Conservation (phyloP, 2,888 invertebrate species). For the Torymus auratus region DNA sequence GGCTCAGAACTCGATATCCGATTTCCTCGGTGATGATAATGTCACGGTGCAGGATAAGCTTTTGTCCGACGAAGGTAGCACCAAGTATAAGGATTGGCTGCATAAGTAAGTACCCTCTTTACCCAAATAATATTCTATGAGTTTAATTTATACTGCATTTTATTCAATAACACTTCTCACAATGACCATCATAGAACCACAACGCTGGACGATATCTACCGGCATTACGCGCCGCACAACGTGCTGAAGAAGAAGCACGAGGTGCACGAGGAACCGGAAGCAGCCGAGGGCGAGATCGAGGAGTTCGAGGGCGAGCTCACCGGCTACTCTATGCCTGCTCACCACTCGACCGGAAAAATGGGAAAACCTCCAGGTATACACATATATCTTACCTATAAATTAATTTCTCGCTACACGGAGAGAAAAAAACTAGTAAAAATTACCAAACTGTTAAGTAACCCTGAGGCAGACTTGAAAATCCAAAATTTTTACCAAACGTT, state of each 20-base stretch:
- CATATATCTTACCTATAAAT: too few species aligned
- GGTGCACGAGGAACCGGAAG: conserved; percentile 71
- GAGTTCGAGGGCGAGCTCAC: conserved; percentile 82
- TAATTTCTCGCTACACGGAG: too few species aligned
- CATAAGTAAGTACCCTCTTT: conserved; percentile 79
- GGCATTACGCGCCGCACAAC: conserved; percentile 79
- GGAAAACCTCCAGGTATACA: conserved; percentile 60
- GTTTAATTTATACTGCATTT: too few species aligned
- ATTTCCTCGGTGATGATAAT: conserved; percentile 67
- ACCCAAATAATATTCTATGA: too few species aligned
- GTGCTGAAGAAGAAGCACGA: conserved; percentile 69
- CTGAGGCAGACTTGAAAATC: too few species aligned
- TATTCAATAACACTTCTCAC: too few species aligned
- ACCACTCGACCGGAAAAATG: conserved; percentile 69
- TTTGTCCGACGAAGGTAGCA: conserved; percentile 84
- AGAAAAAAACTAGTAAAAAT: too few species aligned
- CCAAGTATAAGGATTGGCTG: conserved; percentile 86
- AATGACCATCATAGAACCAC: conserved; percentile 79
- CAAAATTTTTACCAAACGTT: too few species aligned
- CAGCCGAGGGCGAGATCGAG: conserved; percentile 77
- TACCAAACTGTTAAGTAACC: too few species aligned
- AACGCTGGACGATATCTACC: conserved; percentile 84
- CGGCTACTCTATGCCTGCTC: conserved; percentile 76
- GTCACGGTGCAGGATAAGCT: conserved; percentile 78
- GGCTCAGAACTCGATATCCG: conserved; percentile 65